Evolutionary conservation across 2,797 vertebrate species (phyloP).

Genomic region (Acipenser ruthenus): DNA sequence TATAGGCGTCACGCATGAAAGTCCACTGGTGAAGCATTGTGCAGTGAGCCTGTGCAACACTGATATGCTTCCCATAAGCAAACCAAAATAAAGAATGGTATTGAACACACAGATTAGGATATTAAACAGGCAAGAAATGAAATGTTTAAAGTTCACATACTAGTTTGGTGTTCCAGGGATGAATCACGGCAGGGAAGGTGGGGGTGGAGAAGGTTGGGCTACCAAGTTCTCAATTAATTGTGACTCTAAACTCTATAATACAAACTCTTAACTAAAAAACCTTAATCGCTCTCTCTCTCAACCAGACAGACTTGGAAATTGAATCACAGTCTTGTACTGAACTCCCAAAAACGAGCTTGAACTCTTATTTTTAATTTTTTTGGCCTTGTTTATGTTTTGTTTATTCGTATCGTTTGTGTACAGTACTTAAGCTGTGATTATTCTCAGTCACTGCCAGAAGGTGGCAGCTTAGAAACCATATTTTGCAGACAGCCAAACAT

Average conservation of each 20-base stretch:
- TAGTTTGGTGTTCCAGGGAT: neutral
- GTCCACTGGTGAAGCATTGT: neutral
- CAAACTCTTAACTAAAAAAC: neutral
- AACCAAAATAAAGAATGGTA: slow-evolving; percentile 3
- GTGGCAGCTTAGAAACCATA: neutral
- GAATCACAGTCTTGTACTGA: neutral
- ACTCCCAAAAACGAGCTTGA: neutral
- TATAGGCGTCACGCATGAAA: too few species aligned
- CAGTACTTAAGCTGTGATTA: slow-evolving; percentile 5
- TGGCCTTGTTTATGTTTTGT: neutral
- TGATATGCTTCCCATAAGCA: neutral
- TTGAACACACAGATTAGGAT: neutral
- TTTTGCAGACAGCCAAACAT: neutral
- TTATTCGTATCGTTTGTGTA: neutral
- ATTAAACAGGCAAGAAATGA: too few species aligned
- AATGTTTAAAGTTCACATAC: too few species aligned
- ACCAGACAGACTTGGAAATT: neutral
- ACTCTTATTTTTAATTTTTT: neutral
- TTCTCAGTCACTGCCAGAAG: slow-evolving; percentile 14
- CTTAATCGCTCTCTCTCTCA: neutral
- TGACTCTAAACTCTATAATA: neutral
- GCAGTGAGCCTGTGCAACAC: neutral
- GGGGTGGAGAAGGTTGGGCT: neutral
- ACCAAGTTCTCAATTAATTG: neutral
- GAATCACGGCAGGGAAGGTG: neutral